Conservation (phyloP, 2,113 vertebrate species). For the human region GRCh38 chr12:4727001-4727500, state of each 20-base stretch:
- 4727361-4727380: neutral
- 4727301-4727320: neutral
- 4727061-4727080: neutral
- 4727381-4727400: neutral
- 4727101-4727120: neutral
- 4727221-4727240: neutral
- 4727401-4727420: neutral
- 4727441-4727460: neutral
- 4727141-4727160: neutral
- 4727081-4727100: neutral
- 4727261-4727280: neutral
- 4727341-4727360: neutral
- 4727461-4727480: neutral
- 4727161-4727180: neutral
- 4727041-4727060: neutral
- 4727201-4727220: neutral
- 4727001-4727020: neutral
- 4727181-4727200: neutral
- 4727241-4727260: neutral
- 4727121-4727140: neutral
- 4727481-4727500: neutral
- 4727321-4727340: neutral
- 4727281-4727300: neutral
- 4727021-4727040: neutral
- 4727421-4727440: neutral